Base-by-base conservation (phyloP, 2,113 vertebrate species). In the Dasyurus viverrinus region DNA sequence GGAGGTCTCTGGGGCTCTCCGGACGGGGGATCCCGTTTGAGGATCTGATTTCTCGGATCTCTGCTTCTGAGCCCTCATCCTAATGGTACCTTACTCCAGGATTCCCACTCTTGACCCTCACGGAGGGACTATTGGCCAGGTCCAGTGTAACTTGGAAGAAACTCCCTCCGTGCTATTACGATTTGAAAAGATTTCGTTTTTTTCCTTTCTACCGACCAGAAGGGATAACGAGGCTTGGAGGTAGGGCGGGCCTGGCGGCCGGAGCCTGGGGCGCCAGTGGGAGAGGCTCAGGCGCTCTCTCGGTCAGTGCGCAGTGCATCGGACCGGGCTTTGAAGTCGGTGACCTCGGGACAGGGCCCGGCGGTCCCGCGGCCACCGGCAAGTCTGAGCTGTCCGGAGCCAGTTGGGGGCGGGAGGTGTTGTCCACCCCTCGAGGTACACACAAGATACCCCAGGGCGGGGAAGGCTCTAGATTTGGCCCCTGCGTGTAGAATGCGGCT, bases 111-210 rank as follows among this genome's bases (percentile, higher is more conserved):
- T 76, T 42, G 68, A 84, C n/a, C 14, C 60, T 76, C 60, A 12
- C 14, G 12, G 53, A 19, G 54, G 53, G 89, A 2, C 54, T n/a
- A 47, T 24, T 93, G 90, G 54, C 54, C 76, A 0, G 2, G 27
- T 47, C 53, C 93, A 84, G n/a, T 2, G 91, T 92, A 50, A 92
- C 89, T 90, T 91, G 89, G 91, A n/a, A 68, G 76, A 93, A 90
- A 90, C 57, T 3, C 47, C 8, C 12, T 1, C 30, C 52, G 26
- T 68, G 36, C 30, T 0, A 8, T 55, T 36, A 52, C 76, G 47
- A 25, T 19, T 55, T 89, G 68, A 92, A 92, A 95, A 60, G 89
- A 97, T 96, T 97, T 97, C 93, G 95, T 97, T 97, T 95, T 95
- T 54, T 95, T 89, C 7, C 42, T 91, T 94, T 53, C 22, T n/a